Base-by-base conservation (phyloP, 1,140 invertebrate species). In the Palaemon carinicauda region DNA sequence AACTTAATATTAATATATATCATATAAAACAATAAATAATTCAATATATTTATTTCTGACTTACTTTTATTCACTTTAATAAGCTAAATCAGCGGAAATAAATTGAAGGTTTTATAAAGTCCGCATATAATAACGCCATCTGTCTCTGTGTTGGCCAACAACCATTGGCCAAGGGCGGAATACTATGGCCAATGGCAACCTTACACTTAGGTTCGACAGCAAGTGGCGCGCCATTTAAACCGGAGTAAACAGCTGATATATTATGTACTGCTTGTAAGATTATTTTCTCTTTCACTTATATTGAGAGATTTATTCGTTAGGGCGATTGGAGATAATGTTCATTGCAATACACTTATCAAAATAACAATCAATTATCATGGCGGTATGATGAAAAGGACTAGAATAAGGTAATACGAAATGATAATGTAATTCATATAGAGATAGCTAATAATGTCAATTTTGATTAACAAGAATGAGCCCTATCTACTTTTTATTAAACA, bases 111-210 rank as follows among this genome's bases (percentile, higher is more conserved):
- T 54, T 3, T 9, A 60, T 33, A 77, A 77, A 7, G n/a, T 84
- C 52, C 53, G 41, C 52, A 29, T 41, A 53, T 24, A 33, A 84
- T 21, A 56, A 56, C 33, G 24, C n/a, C n/a, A 54, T 71, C 53
- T 71, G 54, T 73, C 78, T 54, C 77, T 80, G 78, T 87, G 84
- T 56, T 87, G 84, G 84, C 84, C 78, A 33, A 29, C 17, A 50
- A 51, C 65, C 24, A 87, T 87, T 87, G 84, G 84, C 31, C 29
- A 50, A 56, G 84, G 60, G 65, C 14, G 10, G 60, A 29, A 10
- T 73, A 71, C 73, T 53, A 33, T 9, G 73, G 27, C 84, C 84
- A 87, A 87, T 87, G 60, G 65, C 19, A 17, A 12, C 41, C 73
- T 80, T 80, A 79, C 84, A 87, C 84, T 80, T 77, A 86, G 50